Percentiles rank a stretch among this genome's conserved stretches.
phyloP scores from a whole-genome alignment of 2,888 invertebrate genomes.

The Proisotoma minuta region DNA sequence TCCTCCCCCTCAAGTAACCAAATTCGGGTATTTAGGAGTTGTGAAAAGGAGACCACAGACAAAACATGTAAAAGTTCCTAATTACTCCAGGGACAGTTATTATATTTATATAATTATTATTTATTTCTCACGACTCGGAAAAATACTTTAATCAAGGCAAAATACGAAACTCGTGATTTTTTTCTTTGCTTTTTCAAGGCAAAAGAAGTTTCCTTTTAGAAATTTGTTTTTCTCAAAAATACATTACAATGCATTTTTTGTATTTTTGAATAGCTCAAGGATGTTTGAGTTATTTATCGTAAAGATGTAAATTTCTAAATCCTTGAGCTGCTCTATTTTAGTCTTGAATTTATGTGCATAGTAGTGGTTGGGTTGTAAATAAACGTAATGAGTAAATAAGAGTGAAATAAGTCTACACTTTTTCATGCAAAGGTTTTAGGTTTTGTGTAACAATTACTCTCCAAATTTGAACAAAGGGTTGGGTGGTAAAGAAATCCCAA shows the following conservation, averaged over 20 bases:
- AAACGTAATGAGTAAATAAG: background rate
- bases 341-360: background rate
- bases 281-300: no score
- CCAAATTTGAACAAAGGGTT: background rate
- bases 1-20: background rate
- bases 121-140: background rate
- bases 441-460: background rate
- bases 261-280: no score
- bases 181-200: background rate
- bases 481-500: conserved; percentile 9
- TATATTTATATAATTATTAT: conserved; percentile 8
- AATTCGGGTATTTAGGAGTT: background rate
- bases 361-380: background rate
- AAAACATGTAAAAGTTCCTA: conserved; percentile 23
- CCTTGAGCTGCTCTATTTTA: no score
- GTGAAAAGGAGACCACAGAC: conserved; percentile 9
- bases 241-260: no score
- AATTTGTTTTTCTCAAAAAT: no score
- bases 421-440: background rate
- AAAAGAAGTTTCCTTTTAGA: no score
- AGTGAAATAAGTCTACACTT: background rate
- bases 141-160: background rate
- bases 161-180: background rate
- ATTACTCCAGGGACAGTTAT: conserved; percentile 23
- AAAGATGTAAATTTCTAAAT: no score